Conservation (phyloP, 2,888 invertebrate genomes). For the Vesta saturnalis region DNA sequence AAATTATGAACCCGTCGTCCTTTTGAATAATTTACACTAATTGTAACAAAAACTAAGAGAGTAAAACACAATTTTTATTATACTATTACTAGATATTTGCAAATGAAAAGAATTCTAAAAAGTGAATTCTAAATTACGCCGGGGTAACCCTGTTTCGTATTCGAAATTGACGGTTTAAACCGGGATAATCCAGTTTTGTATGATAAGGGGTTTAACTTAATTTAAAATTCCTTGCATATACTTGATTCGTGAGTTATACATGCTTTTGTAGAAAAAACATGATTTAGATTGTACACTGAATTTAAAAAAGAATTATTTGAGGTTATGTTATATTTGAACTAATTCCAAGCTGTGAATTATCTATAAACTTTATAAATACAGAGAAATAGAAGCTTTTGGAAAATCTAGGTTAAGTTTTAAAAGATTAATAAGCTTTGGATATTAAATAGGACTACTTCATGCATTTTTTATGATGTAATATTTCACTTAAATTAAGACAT, state of each 20-base stretch:
- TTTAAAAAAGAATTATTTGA: too few species aligned
- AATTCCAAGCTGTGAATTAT: too few species aligned
- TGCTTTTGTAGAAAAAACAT: not conserved
- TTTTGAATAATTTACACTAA: conserved; percentile 11
- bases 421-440: too few species aligned
- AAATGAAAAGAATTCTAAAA: not conserved
- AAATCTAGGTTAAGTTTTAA: too few species aligned
- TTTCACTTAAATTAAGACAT: too few species aligned
- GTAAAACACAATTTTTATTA: not conserved
- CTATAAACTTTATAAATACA: too few species aligned
- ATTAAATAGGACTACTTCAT: too few species aligned
- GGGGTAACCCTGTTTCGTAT: not conserved
- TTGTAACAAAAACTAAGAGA: not conserved
- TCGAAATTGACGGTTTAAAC: not conserved
- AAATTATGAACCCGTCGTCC: too few species aligned
- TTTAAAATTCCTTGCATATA: conserved; percentile 1
- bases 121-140: not conserved
- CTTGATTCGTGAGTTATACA: not conserved
- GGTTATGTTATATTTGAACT: too few species aligned
- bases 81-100: not conserved
- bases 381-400: too few species aligned
- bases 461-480: too few species aligned
- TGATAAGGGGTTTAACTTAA: not conserved
- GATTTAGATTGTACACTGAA: too few species aligned
- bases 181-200: not conserved